Evolutionary conservation across 2,888 invertebrate species (phyloP).

Genomic region (Rhorus exstirpatorius): DNA sequence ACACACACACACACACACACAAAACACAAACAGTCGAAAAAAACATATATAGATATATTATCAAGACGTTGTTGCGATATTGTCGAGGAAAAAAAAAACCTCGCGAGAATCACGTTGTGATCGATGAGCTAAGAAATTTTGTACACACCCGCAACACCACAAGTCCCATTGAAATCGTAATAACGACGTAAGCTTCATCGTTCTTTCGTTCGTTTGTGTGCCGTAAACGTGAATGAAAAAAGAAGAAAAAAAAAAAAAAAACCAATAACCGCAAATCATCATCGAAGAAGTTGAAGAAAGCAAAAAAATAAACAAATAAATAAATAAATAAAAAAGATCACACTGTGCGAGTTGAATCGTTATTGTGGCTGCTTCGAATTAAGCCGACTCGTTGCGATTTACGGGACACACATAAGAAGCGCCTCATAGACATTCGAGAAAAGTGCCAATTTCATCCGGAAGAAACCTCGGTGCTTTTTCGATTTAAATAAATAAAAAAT

Average conservation of each 20-base stretch:
- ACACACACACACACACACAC: constrained; percentile 19
- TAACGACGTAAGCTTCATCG: constrained; percentile 80
- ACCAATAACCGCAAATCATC: constrained; percentile 30
- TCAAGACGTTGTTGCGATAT: constrained; percentile 77
- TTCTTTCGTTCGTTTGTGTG: constrained; percentile 76
- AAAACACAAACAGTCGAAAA: constrained; percentile 15
- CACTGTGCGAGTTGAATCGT: constrained; percentile 56
- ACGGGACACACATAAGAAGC: constrained; percentile 69
- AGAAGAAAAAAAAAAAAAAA: constrained; percentile 15
- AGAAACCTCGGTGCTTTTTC: constrained; percentile 75
- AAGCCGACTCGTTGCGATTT: constrained; percentile 73
- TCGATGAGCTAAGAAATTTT: constrained; percentile 81
- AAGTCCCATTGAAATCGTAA: constrained; percentile 70
- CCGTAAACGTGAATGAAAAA: constrained; percentile 51
- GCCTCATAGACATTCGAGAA: constrained; percentile 57
- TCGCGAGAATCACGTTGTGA: constrained; percentile 79
- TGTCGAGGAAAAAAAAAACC: constrained; percentile 71
- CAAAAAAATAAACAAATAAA: constrained; percentile 37
- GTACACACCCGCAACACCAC: constrained; percentile 73
- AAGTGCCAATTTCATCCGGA: constrained; percentile 71
- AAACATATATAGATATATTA: constrained; percentile 64
- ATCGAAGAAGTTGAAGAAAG: constrained; percentile 48
- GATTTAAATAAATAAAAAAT: constrained; percentile 75
- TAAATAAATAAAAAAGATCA: constrained; percentile 20
- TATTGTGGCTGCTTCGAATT: constrained; percentile 58